Evolutionary conservation across 2,888 invertebrate genomes (phyloP).

Genomic region (Idaea dimidiata): DNA sequence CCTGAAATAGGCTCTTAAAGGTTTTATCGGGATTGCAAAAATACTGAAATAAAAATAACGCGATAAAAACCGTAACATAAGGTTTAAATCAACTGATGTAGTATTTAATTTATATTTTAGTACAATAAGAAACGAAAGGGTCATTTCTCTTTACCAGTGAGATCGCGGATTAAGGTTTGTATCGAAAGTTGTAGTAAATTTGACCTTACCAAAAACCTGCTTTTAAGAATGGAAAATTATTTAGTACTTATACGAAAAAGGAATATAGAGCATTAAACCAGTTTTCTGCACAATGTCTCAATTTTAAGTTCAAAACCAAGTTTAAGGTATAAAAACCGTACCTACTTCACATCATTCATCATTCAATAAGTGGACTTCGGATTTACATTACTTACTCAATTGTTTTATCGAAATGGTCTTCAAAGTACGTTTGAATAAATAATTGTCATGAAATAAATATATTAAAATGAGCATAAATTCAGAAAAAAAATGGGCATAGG

Average conservation of each 20-base stretch:
- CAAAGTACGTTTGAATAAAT: constrained; percentile 42
- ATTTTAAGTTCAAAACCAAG: constrained; percentile 20
- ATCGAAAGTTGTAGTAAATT: background rate
- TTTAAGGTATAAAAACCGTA: constrained; percentile 51
- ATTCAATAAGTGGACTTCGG: constrained; percentile 33
- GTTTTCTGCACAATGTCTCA: constrained; percentile 25
- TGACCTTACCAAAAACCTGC: constrained; percentile 11
- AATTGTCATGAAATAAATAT: background rate
- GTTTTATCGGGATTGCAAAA: no score
- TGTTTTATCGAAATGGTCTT: constrained; percentile 44
- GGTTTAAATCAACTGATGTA: no score
- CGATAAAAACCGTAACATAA: no score
- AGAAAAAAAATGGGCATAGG: no score
- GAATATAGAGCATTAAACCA: constrained; percentile 13
- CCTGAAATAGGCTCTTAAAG: no score
- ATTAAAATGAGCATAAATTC: no score
- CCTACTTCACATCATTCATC: constrained; percentile 36
- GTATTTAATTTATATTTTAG: no score
- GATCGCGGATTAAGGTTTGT: constrained; percentile 8
- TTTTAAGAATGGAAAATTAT: background rate
- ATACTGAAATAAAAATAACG: no score
- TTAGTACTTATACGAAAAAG: background rate
- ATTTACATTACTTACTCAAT: constrained; percentile 34
- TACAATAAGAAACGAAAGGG: no score
- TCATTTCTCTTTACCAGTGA: constrained; percentile 6